Evolutionary conservation across 2,113 vertebrate species (phyloP), one percentile per base, ranked within the genome.

Genomic region (Deroptyus accipitrinus): DNA sequence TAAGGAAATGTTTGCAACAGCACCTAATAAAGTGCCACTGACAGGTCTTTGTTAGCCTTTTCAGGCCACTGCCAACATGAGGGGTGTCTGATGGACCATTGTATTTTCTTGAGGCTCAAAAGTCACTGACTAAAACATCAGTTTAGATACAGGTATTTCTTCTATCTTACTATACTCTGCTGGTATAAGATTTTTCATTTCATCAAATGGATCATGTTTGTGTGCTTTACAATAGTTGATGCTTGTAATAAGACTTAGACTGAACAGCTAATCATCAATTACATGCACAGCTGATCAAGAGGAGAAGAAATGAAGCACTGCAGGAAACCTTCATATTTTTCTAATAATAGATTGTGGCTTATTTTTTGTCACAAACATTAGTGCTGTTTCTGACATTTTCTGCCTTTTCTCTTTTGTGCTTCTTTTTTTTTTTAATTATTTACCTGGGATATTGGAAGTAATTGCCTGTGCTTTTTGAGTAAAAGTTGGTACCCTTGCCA

Each of bases 1-100:
- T 4, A 30, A 13, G 46, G n/a, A 7, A 61, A 12, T 0, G 0
- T 17, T 84, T n/a, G 22, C 62, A 61, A 3, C 5, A 27, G 64
- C 42, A 42, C 16, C 39, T 54, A 49, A 59, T 48, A 6, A 51
- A 87, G 42, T 63, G 31, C 28, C 41, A 19, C 25, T 3, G 12
- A 42, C 19, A 25, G 68, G 12, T 79, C 61, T 75, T 61, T 76
- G 52, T 61, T 88, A 76, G 79, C 44, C 35, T 86, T 86, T 80
- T 61, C 42, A 90, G 54, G 33, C 72, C 39, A 68, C 87, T 89
- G 92, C 28, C 61, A 61, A 4, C 11, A 2, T 49, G 76, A 92
- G 33, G 69, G 57, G 31, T 33, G 5, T 87, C 31, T 75, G 68
- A 37, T 19, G 41, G 63, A 11, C 13, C 14, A 8, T 1, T 76